These are phyloP conservation scores for Mus musculus DNA, from an alignment of 2,113 vertebrate genomes.

Conservation along the genomic window DNA sequence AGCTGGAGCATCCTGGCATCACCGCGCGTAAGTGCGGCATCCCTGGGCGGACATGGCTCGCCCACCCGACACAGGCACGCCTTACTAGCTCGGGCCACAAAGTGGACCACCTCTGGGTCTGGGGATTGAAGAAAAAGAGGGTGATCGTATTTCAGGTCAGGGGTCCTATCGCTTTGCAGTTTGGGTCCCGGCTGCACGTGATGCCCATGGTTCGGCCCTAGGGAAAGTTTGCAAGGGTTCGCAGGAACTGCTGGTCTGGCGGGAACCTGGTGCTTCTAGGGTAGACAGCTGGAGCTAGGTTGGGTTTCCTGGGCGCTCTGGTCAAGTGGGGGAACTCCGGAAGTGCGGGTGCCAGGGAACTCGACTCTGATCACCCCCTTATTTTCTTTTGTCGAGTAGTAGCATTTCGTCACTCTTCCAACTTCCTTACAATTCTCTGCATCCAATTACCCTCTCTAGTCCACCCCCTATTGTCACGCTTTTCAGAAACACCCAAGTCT, in stretches of 20 bases:
- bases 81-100: neutral
- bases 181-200: neutral
- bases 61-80: neutral
- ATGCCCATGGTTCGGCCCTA: neutral
- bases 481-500: constrained; percentile 66
- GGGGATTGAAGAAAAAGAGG: neutral
- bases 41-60: neutral
- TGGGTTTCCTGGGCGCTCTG: neutral
- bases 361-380: neutral
- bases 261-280: neutral
- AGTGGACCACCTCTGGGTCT: neutral
- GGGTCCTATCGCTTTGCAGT: neutral
- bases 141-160: neutral
- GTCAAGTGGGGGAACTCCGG: neutral
- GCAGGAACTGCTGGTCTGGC: neutral
- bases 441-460: constrained; percentile 62
- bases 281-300: neutral
- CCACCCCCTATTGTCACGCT: constrained; percentile 68
- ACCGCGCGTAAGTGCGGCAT: constrained; percentile 91
- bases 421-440: constrained; percentile 73
- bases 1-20: constrained; percentile 89
- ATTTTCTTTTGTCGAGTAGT: neutral
- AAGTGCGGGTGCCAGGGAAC: neutral
- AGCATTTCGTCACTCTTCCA: neutral
- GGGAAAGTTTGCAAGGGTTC: neutral